Evolutionary conservation across 1,140 invertebrate genomes (phyloP).

Genomic region (Brachionus rotundiformis): DNA sequence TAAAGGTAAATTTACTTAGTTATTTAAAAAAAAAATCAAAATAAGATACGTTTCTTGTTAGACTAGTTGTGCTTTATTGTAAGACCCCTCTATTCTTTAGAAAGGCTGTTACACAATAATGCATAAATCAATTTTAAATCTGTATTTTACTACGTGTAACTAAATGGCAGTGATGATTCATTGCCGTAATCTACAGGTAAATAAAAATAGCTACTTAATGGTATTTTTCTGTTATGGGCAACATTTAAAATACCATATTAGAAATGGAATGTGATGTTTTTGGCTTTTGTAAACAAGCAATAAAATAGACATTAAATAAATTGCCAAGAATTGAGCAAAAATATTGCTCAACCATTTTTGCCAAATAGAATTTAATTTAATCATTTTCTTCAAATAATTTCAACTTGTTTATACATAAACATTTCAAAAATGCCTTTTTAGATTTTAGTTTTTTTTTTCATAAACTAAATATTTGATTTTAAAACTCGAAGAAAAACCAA

Average conservation of each 20-base stretch:
- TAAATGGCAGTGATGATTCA: background rate
- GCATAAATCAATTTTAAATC: conserved; percentile 4
- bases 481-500: conserved; percentile 17
- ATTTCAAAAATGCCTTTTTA: conserved; percentile 5
- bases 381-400: background rate
- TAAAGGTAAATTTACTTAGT: conserved; percentile 17
- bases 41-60: background rate
- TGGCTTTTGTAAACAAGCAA: background rate
- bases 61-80: background rate
- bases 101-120: conserved; percentile 2
- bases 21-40: background rate
- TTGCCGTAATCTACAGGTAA: conserved; percentile 11
- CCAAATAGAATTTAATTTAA: conserved; percentile 11
- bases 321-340: background rate
- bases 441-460: background rate
- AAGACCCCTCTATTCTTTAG: background rate
- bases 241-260: conserved; percentile 3
- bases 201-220: conserved; percentile 4
- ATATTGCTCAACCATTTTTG: conserved; percentile 1
- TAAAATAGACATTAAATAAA: conserved; percentile 41
- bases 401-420: conserved; percentile 17
- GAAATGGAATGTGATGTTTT: conserved; percentile 10
- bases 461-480: conserved; percentile 22
- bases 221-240: conserved; percentile 4
- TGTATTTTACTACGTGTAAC: background rate